These are phyloP conservation scores for Rhabdomys pumilio DNA, from an alignment of 2,797 vertebrate genomes.

Conservation along the genomic window DNA sequence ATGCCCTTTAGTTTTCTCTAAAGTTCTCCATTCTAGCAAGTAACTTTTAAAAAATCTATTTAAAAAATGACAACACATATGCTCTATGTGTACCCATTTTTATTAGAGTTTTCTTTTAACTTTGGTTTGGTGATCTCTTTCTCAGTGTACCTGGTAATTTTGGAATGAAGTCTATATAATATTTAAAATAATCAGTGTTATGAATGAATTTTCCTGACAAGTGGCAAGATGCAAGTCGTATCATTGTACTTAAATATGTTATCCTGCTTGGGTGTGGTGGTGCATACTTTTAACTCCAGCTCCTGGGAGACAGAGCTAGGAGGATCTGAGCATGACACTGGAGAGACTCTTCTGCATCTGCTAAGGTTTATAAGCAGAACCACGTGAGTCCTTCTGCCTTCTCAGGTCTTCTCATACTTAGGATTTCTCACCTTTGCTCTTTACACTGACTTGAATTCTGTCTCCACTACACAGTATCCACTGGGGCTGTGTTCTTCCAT, in stretches of 20 bases:
- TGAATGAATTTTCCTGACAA: not conserved
- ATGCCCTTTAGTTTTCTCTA: not conserved
- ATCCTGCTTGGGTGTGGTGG: not conserved
- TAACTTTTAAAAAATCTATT: conserved; percentile 27
- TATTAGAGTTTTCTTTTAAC: conserved; percentile 6
- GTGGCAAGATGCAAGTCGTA: not conserved
- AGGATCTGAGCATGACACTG: not conserved
- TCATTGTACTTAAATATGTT: not conserved
- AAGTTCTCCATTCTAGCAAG: not conserved
- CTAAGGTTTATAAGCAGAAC: not conserved
- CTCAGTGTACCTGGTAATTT: not conserved
- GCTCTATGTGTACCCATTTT: not conserved
- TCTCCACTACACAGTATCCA: not conserved
- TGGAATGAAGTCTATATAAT: not conserved
- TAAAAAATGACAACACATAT: not conserved
- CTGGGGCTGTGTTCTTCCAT: not conserved
- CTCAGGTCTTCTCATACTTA: not conserved
- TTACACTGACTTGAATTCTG: not conserved
- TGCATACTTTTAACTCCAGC: not conserved
- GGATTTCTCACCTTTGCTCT: not conserved
- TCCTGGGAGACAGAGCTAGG: not conserved
- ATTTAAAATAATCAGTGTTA: conserved; percentile 4
- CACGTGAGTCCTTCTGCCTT: not conserved
- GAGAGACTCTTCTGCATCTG: not conserved
- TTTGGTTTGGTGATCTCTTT: not conserved